Percentiles rank a stretch among this genome's conserved stretches.
Conservation (phyloP, 1,140 invertebrate genomes). For the Pteromalus puparum region DNA sequence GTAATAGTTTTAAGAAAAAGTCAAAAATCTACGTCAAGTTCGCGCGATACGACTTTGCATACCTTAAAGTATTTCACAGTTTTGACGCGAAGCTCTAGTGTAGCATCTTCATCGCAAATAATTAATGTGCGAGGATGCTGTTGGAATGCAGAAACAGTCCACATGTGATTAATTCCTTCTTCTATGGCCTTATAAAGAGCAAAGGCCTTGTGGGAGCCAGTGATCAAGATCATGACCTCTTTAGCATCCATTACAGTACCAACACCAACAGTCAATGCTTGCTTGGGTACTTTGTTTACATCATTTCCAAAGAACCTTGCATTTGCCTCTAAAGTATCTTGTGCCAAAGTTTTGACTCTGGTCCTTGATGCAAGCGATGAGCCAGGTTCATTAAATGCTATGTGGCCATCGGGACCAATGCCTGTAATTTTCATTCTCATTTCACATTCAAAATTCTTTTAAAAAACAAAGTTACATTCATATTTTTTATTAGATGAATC, state of each 20-base stretch:
- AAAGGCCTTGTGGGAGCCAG: conserved; percentile 97
- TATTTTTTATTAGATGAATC: neutral
- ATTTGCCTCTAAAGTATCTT: conserved; percentile 98
- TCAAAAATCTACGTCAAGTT: conserved; percentile 10
- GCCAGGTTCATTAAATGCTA: conserved; percentile 99
- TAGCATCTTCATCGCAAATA: conserved; percentile 98
- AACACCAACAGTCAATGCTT: conserved; percentile 98
- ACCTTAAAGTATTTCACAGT: conserved; percentile 99
- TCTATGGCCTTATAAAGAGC: conserved; percentile 97
- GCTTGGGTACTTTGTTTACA: conserved; percentile 91
- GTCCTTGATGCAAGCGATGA: conserved; percentile 95
- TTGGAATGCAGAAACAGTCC: conserved; percentile 99
- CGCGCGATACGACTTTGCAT: conserved; percentile 52
- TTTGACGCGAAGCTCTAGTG: conserved; percentile 96
- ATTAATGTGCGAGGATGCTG: conserved; percentile 94
- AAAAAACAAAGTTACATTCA: neutral
- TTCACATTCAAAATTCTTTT: neutral
- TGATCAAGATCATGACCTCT: conserved; percentile 99
- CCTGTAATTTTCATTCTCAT: conserved; percentile 74
- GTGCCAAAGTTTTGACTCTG: conserved; percentile 95
- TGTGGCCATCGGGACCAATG: conserved; percentile 99
- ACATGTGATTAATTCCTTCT: conserved; percentile 99
- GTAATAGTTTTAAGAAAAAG: conserved; percentile 37
- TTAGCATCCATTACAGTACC: conserved; percentile 99
- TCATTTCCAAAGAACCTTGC: conserved; percentile 98